phyloP scores from a whole-genome alignment of 2,797 vertebrate species.

The Anabacerthia variegaticeps region DNA sequence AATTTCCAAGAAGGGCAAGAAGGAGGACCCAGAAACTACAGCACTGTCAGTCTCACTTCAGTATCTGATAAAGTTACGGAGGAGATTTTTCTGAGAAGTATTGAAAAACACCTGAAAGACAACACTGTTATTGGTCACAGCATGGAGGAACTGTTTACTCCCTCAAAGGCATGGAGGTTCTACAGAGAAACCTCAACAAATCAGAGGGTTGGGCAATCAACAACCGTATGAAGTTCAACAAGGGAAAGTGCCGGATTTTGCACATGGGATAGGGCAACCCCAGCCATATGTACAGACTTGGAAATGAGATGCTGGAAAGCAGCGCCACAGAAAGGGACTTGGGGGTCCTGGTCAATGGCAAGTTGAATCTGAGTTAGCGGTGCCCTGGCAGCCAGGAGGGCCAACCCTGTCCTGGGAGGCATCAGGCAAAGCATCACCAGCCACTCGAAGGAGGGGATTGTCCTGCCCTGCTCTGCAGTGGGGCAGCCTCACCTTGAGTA shows the following conservation, averaged over 20 bases:
- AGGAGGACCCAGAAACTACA: background rate
- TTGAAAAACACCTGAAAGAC: background rate
- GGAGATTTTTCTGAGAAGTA: background rate
- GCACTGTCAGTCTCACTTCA: background rate
- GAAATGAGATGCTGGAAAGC: too few species aligned
- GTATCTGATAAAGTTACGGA: background rate
- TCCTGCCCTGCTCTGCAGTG: background rate
- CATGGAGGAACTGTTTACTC: background rate
- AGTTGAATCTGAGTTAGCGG: too few species aligned
- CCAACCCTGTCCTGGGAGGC: too few species aligned
- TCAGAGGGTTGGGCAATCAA: background rate
- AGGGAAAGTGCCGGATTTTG: too few species aligned
- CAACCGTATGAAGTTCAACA: too few species aligned
- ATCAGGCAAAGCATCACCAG: background rate
- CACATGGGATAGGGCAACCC: too few species aligned
- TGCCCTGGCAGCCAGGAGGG: too few species aligned
- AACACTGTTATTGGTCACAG: background rate
- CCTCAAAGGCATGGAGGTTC: background rate
- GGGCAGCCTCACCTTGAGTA: background rate
- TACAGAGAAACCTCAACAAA: background rate
- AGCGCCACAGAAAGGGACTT: too few species aligned
- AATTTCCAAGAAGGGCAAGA: background rate
- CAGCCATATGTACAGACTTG: too few species aligned
- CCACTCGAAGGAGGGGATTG: background rate
- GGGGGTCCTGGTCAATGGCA: too few species aligned